Percentiles rank a stretch among this genome's conserved stretches.
Evolutionary conservation across 1,140 invertebrate species (phyloP).

Genomic region (Bombus ignitus): DNA sequence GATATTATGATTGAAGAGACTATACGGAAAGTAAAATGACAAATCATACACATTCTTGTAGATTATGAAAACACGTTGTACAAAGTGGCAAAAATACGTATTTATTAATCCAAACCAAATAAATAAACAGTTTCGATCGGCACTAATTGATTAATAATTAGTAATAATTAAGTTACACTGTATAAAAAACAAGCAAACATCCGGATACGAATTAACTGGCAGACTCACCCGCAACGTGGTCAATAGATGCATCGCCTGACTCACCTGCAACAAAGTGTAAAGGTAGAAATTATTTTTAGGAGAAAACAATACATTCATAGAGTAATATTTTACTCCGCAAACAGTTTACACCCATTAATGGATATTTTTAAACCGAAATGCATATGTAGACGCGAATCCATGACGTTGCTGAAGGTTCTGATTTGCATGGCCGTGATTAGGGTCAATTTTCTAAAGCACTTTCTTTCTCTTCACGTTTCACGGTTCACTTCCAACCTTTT

Average conservation of each 20-base stretch:
- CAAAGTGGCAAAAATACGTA: too few relatives aligned
- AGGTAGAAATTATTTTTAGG: neutral
- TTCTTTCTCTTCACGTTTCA: neutral
- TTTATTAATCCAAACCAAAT: too few relatives aligned
- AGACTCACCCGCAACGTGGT: neutral
- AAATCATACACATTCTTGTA: too few relatives aligned
- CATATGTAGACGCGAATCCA: neutral
- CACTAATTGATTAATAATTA: too few relatives aligned
- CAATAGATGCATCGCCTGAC: neutral
- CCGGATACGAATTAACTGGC: neutral
- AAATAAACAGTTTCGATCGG: too few relatives aligned
- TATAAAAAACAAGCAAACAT: too few relatives aligned
- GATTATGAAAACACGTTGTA: too few relatives aligned
- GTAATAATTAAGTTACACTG: too few relatives aligned
- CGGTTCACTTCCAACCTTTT: constrained; percentile 34
- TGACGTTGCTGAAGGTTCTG: neutral
- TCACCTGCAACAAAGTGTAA: constrained; percentile 4
- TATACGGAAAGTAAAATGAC: too few relatives aligned
- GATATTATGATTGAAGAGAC: too few relatives aligned
- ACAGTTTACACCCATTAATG: neutral
- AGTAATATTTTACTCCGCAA: neutral
- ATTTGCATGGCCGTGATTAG: constrained; percentile 1
- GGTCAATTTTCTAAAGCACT: constrained; percentile 20
- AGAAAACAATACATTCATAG: neutral
- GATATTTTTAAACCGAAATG: constrained; percentile 1